Conservation (phyloP, 2,797 vertebrate species). For the Syngnathus acus region DNA sequence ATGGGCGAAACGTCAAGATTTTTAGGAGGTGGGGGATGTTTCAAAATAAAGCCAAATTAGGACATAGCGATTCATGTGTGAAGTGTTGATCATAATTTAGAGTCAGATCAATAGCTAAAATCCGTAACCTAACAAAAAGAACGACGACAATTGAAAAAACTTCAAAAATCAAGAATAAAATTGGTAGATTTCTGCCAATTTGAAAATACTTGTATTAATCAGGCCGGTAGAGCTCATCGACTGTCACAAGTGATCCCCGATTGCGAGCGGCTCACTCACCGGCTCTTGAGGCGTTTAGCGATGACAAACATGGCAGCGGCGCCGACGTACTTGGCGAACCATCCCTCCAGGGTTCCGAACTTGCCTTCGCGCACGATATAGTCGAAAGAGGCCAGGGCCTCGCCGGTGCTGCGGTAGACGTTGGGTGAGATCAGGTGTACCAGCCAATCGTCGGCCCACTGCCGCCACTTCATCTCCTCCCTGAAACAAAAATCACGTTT, state of each 20-base stretch:
- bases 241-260: background rate
- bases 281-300: constrained; percentile 85
- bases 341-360: constrained; percentile 80
- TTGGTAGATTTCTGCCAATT: too few species aligned
- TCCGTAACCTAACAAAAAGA: too few species aligned
- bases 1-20: too few species aligned
- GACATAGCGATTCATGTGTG: too few species aligned
- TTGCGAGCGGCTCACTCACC: constrained; percentile 59
- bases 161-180: too few species aligned
- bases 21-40: too few species aligned
- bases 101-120: too few species aligned
- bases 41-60: too few species aligned
- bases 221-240: too few species aligned
- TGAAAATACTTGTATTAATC: too few species aligned
- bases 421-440: constrained; percentile 97
- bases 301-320: constrained; percentile 89
- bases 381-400: constrained; percentile 90
- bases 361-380: constrained; percentile 96
- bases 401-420: constrained; percentile 83
- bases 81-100: too few species aligned
- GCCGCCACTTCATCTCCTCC: constrained; percentile 94
- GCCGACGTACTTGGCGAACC: constrained; percentile 92
- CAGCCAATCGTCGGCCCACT: constrained; percentile 91
- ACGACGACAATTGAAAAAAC: too few species aligned
- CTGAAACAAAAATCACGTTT: constrained; percentile 48